Conservation (phyloP, 23 tunicate species). For the Phallusia fumigata region DNA sequence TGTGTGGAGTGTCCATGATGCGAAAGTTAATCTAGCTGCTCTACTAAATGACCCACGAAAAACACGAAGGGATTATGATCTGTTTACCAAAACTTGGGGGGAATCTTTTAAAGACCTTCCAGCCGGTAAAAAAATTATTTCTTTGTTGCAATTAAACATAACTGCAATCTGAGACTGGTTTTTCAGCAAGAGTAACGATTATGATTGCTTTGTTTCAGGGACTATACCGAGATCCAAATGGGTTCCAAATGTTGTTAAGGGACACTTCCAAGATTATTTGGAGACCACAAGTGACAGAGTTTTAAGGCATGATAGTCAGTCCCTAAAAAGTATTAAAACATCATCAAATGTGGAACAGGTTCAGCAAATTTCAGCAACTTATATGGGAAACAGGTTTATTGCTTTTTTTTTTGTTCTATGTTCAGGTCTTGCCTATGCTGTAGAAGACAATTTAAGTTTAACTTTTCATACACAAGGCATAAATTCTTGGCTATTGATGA, state of each 20-base stretch:
- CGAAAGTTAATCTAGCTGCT: constrained; percentile 82
- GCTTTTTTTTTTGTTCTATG: too few species aligned
- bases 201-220: constrained; percentile 25
- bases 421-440: too few species aligned
- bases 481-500: too few species aligned
- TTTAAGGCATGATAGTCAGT: constrained; percentile 70
- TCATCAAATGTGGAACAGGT: background rate
- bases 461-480: too few species aligned
- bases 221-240: constrained; percentile 38
- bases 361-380: background rate
- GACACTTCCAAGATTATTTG: constrained; percentile 57
- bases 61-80: constrained; percentile 80
- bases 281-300: constrained; percentile 47
- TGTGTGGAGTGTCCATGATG: constrained; percentile 44
- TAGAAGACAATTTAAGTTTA: too few species aligned
- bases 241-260: constrained; percentile 54
- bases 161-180: too few species aligned
- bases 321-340: background rate
- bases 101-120: constrained; percentile 69
- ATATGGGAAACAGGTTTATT: background rate
- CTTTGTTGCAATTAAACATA: too few species aligned
- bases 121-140: constrained; percentile 38
- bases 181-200: too few species aligned
- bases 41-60: constrained; percentile 88
- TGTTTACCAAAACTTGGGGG: constrained; percentile 92